Base-by-base conservation (phyloP, 1,140 invertebrate genomes). In the Pectinophora gossypiella region DNA sequence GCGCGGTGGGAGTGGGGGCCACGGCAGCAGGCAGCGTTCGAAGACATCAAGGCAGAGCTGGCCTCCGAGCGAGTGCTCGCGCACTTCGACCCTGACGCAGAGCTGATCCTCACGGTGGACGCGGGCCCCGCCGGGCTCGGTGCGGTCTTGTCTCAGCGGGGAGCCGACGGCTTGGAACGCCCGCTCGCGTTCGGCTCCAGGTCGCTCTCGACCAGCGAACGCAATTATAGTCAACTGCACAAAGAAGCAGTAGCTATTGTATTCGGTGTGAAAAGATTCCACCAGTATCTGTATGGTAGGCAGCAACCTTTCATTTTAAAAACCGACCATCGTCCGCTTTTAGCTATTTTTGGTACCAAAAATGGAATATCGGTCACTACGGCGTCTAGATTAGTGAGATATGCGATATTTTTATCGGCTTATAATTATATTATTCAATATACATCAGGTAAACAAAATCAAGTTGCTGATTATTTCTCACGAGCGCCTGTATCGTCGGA, bases 201-300 rank as follows among this genome's bases (percentile, higher is more conserved):
- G 43, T 59, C 75, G 12, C 53, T 88, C 12, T 85, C 74, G 9
- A 9, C 48, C 20, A 59, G 71, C 20, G 76, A 90, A 63, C 19
- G 61, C 22, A 83, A 84, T 38, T 87, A 89, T 56, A 72, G 69
- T 15, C 75, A 88, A 52, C 75, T 88, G 1, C 83, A 89, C 51
- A 74, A 77, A 54, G 84, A 90, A 59, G 60, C 81, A 2, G 53
- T 88, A 6, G 79, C 85, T 10, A 78, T 88, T 44, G 56, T 89
- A 0, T 89, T 84, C 59, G 68, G 63, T 12, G 55, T 67, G 4
- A 71, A 83, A 46, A 50, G 63, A 22, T 88, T 85, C 63, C 68
- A 72, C 53, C 58, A 76, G 20, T 84, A 71, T 63, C 43, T 85
- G 13, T 75, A 64, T 64, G 73, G 66, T 3, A 42, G 59, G 16